Evolutionary conservation across 1,140 invertebrate genomes (phyloP).

Genomic region (Cydia fagiglandana): DNA sequence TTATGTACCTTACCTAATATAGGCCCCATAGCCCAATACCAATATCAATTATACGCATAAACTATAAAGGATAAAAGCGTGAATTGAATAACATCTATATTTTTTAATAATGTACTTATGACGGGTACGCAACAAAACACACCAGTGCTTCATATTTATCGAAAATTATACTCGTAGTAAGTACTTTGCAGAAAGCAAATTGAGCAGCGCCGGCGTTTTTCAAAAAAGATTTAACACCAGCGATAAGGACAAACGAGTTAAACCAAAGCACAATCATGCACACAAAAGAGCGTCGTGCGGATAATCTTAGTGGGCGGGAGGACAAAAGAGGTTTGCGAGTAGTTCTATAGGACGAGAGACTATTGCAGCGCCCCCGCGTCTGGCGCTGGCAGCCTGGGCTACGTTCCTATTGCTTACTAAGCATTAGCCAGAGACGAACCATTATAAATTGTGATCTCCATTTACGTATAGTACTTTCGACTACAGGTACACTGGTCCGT

Average conservation of each 20-base stretch:
- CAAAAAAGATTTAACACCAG: constrained; percentile 16
- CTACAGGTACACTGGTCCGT: background rate
- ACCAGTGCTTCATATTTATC: background rate
- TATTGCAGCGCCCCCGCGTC: constrained; percentile 56
- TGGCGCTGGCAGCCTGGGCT: constrained; percentile 54
- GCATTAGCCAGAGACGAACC: background rate
- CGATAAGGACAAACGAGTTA: constrained; percentile 57
- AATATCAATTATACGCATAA: no score
- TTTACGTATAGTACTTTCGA: background rate
- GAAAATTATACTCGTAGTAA: no score
- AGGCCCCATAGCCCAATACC: no score
- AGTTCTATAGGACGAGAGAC: constrained; percentile 22
- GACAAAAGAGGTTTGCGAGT: constrained; percentile 50
- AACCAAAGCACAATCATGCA: constrained; percentile 57
- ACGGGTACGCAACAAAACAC: background rate
- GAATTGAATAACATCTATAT: no score
- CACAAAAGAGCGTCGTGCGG: constrained; percentile 58
- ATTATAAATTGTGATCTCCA: background rate
- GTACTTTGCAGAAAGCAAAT: background rate
- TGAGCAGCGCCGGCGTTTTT: background rate
- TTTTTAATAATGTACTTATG: no score
- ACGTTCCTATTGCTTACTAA: background rate
- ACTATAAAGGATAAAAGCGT: no score
- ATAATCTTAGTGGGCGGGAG: constrained; percentile 63
- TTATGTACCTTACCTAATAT: background rate